A percentile compares a stretch with the other conserved stretches of the same genome.
These are phyloP conservation scores for Paralichthys olivaceus DNA, from an alignment of 2,113 vertebrate genomes.

Conservation along the genomic window DNA sequence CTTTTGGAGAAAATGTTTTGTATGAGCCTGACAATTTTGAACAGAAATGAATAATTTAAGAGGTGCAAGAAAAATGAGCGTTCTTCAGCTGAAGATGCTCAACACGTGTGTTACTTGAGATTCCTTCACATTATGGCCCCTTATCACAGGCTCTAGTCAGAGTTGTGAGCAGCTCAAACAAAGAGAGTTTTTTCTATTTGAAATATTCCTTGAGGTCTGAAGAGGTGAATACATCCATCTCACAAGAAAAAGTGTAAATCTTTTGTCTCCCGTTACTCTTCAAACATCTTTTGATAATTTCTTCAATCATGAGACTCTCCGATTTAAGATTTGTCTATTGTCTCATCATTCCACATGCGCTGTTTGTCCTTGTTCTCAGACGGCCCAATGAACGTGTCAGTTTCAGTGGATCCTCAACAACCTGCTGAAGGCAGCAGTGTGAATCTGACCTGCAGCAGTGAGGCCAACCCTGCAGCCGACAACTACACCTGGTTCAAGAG, in stretches of 20 bases:
- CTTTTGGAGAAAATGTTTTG: background rate
- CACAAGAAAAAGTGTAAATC: background rate
- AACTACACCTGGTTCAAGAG: slow-evolving; percentile 67
- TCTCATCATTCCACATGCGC: background rate
- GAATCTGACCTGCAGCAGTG: slow-evolving; percentile 63
- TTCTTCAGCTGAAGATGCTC: no score
- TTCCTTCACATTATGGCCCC: no score
- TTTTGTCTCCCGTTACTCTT: no score
- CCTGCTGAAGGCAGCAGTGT: slow-evolving; percentile 40
- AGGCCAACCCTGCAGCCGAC: slow-evolving; percentile 56
- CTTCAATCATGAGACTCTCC: background rate
- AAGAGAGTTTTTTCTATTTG: background rate
- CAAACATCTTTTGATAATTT: no score
- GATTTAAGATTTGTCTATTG: background rate
- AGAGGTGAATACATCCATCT: background rate
- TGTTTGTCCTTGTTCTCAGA: slow-evolving; percentile 42
- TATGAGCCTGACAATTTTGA: no score
- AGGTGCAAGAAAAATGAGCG: no score
- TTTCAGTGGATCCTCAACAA: slow-evolving; percentile 32
- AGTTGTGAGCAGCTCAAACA: background rate
- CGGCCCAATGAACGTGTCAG: slow-evolving; percentile 46
- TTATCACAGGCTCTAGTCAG: no score
- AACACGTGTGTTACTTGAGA: no score
- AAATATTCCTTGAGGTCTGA: background rate
- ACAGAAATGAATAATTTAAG: no score